Percentiles rank a stretch among this genome's conserved stretches.
These are phyloP conservation scores for Nansenia antarctica DNA, from an alignment of 2,113 vertebrate genomes.

Conservation along the genomic window DNA sequence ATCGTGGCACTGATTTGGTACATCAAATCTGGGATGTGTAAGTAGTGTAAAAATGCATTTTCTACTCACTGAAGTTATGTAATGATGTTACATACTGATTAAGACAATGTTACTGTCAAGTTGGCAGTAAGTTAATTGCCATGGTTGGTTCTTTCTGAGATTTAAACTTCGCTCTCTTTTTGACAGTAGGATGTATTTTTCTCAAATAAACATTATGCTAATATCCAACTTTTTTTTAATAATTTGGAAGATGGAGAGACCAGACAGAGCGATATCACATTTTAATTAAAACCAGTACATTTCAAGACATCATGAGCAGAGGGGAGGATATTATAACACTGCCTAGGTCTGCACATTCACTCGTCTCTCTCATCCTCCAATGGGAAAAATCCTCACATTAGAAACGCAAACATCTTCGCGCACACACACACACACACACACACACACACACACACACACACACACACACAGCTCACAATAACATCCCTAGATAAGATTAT, in stretches of 20 bases:
- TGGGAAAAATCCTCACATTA: constrained; percentile 32
- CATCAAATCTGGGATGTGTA: neutral
- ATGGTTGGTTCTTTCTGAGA: no score
- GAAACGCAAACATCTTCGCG: neutral
- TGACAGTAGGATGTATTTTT: no score
- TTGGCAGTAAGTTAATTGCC: no score
- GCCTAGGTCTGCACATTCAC: constrained; percentile 19
- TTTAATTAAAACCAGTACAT: constrained; percentile 47
- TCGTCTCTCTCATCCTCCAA: constrained; percentile 18
- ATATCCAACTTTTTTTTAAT: no score
- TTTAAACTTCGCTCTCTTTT: no score
- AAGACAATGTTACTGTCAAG: neutral
- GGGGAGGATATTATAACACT: constrained; percentile 14
- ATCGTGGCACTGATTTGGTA: neutral
- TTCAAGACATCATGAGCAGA: constrained; percentile 65
- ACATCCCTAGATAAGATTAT: neutral
- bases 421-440: neutral
- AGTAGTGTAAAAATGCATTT: neutral
- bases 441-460: constrained; percentile 9
- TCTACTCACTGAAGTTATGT: neutral
- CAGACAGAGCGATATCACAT: constrained; percentile 42
- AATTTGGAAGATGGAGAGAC: neutral
- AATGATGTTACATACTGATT: neutral
- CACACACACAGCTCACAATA: neutral
- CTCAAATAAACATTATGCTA: neutral